Conservation (phyloP, 2,113 vertebrate genomes). For the Cepphus grylle region DNA sequence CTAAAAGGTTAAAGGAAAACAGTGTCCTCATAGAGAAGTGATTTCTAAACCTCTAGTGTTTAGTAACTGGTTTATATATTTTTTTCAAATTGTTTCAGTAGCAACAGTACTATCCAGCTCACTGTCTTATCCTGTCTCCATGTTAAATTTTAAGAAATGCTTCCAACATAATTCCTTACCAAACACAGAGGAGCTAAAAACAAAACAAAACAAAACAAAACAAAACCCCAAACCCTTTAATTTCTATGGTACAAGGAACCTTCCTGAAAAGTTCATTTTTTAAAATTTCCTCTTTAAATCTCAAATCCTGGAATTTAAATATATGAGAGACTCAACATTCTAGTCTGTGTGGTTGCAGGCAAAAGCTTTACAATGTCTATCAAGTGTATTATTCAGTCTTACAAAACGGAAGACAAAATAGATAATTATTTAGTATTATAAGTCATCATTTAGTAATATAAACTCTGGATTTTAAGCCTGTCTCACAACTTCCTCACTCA, state of each 20-base stretch:
- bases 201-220: neutral
- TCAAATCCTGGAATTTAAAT: neutral
- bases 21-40: neutral
- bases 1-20: neutral
- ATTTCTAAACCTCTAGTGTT: neutral
- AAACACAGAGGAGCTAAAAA: neutral
- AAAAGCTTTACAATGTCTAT: neutral
- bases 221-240: neutral
- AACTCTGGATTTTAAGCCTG: neutral
- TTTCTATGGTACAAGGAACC: neutral
- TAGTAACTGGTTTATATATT: neutral
- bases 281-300: neutral
- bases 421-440: neutral
- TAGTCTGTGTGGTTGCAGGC: neutral
- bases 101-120: neutral
- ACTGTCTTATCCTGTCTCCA: neutral
- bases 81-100: neutral
- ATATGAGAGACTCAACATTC: neutral
- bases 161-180: neutral
- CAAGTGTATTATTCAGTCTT: neutral
- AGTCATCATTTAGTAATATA: neutral
- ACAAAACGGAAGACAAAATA: neutral
- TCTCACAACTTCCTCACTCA: neutral
- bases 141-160: neutral
- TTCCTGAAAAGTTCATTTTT: neutral